phyloP scores from a whole-genome alignment of 2,888 invertebrate species.

The Priapulus caudatus region DNA sequence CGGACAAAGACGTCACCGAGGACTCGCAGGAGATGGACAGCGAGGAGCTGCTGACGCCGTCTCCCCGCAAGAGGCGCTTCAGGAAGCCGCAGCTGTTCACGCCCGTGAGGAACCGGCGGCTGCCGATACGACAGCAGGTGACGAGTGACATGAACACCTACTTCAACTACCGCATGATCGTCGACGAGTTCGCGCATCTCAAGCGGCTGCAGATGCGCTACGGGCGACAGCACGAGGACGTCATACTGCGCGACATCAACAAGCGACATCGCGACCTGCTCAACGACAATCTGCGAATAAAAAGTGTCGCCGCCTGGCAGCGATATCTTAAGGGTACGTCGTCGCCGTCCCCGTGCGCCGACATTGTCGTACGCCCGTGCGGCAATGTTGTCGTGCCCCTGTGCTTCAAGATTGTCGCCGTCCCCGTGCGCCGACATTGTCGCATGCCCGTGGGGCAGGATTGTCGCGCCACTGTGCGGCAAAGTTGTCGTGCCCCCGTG shows the following conservation, averaged over 20 bases:
- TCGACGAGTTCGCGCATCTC: neutral
- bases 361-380: too few species aligned
- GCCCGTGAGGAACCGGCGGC: neutral
- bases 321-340: neutral
- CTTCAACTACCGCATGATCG: neutral
- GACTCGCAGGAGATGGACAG: too few species aligned
- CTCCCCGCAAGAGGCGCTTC: neutral
- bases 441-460: too few species aligned
- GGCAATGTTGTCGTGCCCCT: too few species aligned
- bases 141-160: neutral
- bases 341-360: too few species aligned
- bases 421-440: too few species aligned
- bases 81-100: neutral
- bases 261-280: neutral
- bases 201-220: neutral
- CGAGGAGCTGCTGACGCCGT: neutral
- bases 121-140: neutral
- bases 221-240: neutral
- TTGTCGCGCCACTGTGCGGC: too few species aligned
- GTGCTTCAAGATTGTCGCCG: too few species aligned
- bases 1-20: too few species aligned
- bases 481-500: too few species aligned
- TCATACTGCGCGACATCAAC: neutral
- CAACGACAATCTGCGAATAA: neutral
- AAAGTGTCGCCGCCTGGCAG: neutral